phyloP scores from a whole-genome alignment of 2,797 vertebrate species.

The Presbytis comata region DNA sequence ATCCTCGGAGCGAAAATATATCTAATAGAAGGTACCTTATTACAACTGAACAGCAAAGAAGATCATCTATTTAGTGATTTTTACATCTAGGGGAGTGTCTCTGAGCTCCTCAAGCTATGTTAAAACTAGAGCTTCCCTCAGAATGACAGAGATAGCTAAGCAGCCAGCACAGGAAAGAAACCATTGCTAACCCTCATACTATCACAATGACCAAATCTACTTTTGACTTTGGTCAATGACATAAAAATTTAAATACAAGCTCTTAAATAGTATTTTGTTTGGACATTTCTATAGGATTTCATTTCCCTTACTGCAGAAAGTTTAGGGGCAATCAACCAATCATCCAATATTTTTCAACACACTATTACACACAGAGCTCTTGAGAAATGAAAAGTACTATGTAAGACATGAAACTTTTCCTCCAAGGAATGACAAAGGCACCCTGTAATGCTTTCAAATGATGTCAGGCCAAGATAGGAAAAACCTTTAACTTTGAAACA shows the following conservation, averaged over 20 bases:
- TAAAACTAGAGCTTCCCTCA: not conserved
- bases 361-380: not conserved
- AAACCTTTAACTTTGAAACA: not conserved
- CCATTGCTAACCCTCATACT: not conserved
- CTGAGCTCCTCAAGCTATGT: not conserved
- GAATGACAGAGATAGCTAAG: not conserved
- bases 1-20: not conserved
- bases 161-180: not conserved
- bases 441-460: not conserved
- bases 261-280: not conserved
- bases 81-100: not conserved
- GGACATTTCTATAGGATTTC: not conserved
- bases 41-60: not conserved
- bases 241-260: not conserved
- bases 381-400: not conserved
- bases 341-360: not conserved
- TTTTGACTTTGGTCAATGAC: not conserved
- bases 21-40: not conserved
- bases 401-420: not conserved
- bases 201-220: not conserved
- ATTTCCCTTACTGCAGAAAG: conserved; percentile 23
- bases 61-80: not conserved
- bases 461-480: not conserved
- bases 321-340: not conserved
- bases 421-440: not conserved